phyloP scores from a whole-genome alignment of 2,888 invertebrate genomes.

The Sabatieria punctata region DNA sequence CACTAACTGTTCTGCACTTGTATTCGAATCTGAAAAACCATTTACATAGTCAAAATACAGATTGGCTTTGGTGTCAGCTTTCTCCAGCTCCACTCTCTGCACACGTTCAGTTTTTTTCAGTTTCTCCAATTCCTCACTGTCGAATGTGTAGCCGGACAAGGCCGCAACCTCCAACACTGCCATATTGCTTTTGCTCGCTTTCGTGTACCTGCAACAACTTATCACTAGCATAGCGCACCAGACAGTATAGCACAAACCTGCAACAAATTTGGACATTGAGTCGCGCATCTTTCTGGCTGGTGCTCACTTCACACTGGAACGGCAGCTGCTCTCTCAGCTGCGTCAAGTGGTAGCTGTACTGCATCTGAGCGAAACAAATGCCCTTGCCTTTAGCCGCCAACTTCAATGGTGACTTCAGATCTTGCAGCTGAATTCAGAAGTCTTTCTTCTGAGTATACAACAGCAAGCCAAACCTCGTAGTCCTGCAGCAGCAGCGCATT shows the following conservation, averaged over 20 bases:
- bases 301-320: constrained; percentile 20
- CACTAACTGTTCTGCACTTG: no score
- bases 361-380: constrained; percentile 43
- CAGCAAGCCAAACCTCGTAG: constrained; percentile 43
- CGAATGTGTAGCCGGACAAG: constrained; percentile 24
- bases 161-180: constrained; percentile 33
- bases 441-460: background rate
- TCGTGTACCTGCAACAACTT: constrained; percentile 1
- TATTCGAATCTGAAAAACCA: constrained; percentile 1
- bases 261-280: background rate
- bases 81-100: constrained; percentile 32
- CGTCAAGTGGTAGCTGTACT: constrained; percentile 62
- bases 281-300: background rate
- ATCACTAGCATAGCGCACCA: background rate
- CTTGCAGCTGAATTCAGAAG: constrained; percentile 14
- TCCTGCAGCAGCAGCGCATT: constrained; percentile 54
- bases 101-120: constrained; percentile 23
- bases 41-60: constrained; percentile 37
- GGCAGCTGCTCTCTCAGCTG: constrained; percentile 21
- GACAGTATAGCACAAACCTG: background rate
- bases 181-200: constrained; percentile 30
- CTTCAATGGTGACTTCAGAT: constrained; percentile 39
- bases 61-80: constrained; percentile 32
- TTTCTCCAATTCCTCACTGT: constrained; percentile 21
- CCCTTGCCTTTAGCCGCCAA: constrained; percentile 63